Percentiles rank a stretch among this genome's conserved stretches.
Conservation (phyloP, 2,888 invertebrate genomes). For the Orthosia gracilis region DNA sequence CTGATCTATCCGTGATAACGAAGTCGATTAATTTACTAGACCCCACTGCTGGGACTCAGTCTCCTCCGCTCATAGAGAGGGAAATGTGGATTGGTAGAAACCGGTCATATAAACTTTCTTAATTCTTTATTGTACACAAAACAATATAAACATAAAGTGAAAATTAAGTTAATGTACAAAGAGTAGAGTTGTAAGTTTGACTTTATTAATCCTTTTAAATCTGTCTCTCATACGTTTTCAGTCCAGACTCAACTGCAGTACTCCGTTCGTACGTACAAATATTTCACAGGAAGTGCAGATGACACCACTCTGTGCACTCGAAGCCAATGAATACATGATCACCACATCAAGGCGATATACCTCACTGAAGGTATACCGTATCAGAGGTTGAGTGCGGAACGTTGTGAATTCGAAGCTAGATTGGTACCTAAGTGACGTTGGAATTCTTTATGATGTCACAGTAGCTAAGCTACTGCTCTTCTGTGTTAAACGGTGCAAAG, state of each 20-base stretch:
- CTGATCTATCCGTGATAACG: too few relatives aligned
- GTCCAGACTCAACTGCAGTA: neutral
- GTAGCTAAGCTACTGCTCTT: neutral
- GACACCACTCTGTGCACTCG: slow-evolving; percentile 18
- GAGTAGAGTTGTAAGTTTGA: too few relatives aligned
- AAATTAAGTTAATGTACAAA: too few relatives aligned
- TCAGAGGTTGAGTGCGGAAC: slow-evolving; percentile 15
- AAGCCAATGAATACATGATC: slow-evolving; percentile 60
- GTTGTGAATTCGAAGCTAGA: slow-evolving; percentile 14
- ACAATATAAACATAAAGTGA: too few relatives aligned
- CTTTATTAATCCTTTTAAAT: too few relatives aligned
- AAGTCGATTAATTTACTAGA: too few relatives aligned
- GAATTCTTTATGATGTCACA: slow-evolving; percentile 31
- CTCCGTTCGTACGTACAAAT: slow-evolving; percentile 15
- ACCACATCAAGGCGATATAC: slow-evolving; percentile 1
- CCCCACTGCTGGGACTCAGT: too few relatives aligned
- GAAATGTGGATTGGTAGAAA: too few relatives aligned
- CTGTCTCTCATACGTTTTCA: neutral
- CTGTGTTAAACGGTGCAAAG: neutral
- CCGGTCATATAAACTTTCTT: too few relatives aligned
- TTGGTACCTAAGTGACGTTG: slow-evolving; percentile 1
- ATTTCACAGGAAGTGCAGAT: slow-evolving; percentile 28
- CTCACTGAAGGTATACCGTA: slow-evolving; percentile 10
- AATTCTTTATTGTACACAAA: too few relatives aligned
- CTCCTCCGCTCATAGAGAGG: too few relatives aligned